A percentile compares a stretch with the other conserved stretches of the same genome.
phyloP scores from a whole-genome alignment of 1,140 invertebrate species.

The Proctacanthus coquilletti region DNA sequence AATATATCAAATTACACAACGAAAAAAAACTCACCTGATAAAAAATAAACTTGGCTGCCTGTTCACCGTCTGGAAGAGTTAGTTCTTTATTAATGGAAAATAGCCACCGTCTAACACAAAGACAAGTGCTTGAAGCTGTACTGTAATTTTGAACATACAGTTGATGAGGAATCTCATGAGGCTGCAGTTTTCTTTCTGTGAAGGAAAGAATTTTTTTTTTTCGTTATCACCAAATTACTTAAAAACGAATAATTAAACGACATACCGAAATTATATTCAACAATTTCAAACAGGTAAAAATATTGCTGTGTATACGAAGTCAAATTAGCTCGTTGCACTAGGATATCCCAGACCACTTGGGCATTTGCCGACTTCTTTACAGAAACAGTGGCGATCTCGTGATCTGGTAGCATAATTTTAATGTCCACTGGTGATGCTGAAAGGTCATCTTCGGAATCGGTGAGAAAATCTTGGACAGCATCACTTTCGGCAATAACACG shows the following conservation, averaged over 20 bases:
- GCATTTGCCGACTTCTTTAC: conserved; percentile 83
- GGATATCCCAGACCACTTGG: conserved; percentile 77
- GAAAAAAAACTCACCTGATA: conserved; percentile 40
- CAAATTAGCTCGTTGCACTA: conserved; percentile 76
- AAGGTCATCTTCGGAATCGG: conserved; percentile 76
- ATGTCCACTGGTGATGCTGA: conserved; percentile 81
- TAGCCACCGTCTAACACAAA: conserved; percentile 88
- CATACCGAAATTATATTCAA: conserved; percentile 89
- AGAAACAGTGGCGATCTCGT: conserved; percentile 78
- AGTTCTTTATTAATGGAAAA: conserved; percentile 68
- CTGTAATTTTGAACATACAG: conserved; percentile 98
- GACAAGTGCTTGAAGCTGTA: conserved; percentile 91
- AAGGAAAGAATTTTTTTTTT: conserved; percentile 9
- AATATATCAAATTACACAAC: neutral
- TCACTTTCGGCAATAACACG: conserved; percentile 95
- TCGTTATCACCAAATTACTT: neutral
- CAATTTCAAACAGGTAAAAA: conserved; percentile 97
- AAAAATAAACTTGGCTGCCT: conserved; percentile 60
- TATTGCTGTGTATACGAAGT: conserved; percentile 67
- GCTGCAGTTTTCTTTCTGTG: conserved; percentile 82
- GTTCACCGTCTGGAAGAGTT: conserved; percentile 41
- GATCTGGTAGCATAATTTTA: conserved; percentile 71
- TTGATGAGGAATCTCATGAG: conserved; percentile 90
- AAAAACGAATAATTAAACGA: conserved; percentile 10
- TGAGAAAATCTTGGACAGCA: conserved; percentile 92